Evolutionary conservation across 1,140 invertebrate genomes (phyloP), one percentile per base, ranked within the genome.

Genomic region (Thrips palmi): DNA sequence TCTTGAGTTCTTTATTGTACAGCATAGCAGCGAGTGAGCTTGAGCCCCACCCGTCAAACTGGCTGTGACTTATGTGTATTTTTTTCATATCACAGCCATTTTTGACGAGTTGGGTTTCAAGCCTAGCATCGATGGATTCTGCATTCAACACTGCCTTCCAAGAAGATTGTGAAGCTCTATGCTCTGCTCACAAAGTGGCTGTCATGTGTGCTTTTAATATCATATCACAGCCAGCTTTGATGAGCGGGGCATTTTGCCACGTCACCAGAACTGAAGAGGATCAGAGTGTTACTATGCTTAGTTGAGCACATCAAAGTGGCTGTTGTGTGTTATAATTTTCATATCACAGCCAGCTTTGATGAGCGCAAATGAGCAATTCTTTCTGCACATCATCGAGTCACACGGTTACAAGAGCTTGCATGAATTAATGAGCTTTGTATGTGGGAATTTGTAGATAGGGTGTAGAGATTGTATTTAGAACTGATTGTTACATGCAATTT

Each of bases 81-180:
- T 54, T 44, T 58, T 54, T 71, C 78, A 80, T 83, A 83, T 84
- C 80, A 80, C 77, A 80, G 77, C 76, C 76, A 78, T 77, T 76
- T 74, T 78, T 77, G 75, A 78, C 75, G 74, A 76, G 70, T 75
- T 74, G 57, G 64, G 67, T 65, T 61, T 56, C 52, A 45, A 56
- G 59, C 58, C 52, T 52, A 48, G 47, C 42, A 32, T 39, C 8
- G 12, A 32, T 15, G 21, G 23, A 19, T 41, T 30, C n/a, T 32
- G n/a, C 5, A 37, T 34, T 17, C 33, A 25, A 37, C 10, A 18
- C 11, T 12, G 10, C 12, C 7, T 19, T 10, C 2, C 31, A 2
- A 20, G 25, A 25, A 34, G 1, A 21, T 37, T 29, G 20, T 37
- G 40, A 36, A 39, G 41, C n/a, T n/a, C n/a, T n/a, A n/a, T n/a